A percentile compares a stretch with the other conserved stretches of the same genome.
Evolutionary conservation across 1,140 invertebrate species (phyloP).

Genomic region (Laodelphax striatellus): DNA sequence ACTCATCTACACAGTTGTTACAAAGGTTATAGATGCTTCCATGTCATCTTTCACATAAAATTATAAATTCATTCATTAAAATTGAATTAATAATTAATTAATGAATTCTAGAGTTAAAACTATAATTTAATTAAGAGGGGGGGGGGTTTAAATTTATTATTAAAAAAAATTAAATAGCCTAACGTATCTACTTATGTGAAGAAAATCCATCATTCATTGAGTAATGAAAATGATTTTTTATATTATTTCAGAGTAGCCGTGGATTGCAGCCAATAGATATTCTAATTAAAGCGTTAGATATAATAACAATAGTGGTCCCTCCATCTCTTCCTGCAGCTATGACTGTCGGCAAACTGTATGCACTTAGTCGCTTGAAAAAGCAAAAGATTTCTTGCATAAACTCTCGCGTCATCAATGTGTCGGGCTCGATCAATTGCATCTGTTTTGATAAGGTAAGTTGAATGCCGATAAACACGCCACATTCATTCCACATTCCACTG

Average conservation of each 20-base stretch:
- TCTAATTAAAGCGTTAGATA: constrained; percentile 68
- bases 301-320: constrained; percentile 87
- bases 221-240: background rate
- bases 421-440: constrained; percentile 87
- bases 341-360: constrained; percentile 86
- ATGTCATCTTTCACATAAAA: too few relatives aligned
- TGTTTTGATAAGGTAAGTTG: constrained; percentile 90
- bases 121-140: too few relatives aligned
- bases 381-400: constrained; percentile 87
- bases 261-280: constrained; percentile 46
- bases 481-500: too few relatives aligned
- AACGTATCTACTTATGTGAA: too few relatives aligned
- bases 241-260: constrained; percentile 23
- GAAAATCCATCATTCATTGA: too few relatives aligned
- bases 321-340: constrained; percentile 88
- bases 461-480: too few relatives aligned
- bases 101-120: too few relatives aligned
- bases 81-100: too few relatives aligned
- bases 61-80: too few relatives aligned
- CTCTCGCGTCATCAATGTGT: constrained; percentile 85
- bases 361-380: constrained; percentile 69
- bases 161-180: too few relatives aligned
- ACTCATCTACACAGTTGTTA: constrained; percentile 71
- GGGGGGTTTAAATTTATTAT: too few relatives aligned
- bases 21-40: constrained; percentile 49